phyloP scores from a whole-genome alignment of 2,888 invertebrate species.

The Megalurothrips usitatus region DNA sequence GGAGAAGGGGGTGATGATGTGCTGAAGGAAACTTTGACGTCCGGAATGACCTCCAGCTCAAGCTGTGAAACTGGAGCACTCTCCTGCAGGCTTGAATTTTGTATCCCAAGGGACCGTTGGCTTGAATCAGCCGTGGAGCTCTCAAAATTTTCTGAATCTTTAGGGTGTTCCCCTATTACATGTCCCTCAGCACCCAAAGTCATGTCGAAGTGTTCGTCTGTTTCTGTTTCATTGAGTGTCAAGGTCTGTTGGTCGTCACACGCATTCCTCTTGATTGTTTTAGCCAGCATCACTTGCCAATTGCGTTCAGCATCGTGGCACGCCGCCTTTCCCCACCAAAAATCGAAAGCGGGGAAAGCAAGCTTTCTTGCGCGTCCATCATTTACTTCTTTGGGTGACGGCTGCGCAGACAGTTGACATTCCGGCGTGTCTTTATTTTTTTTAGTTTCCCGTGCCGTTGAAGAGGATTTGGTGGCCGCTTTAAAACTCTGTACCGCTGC shows the following conservation, averaged over 20 bases:
- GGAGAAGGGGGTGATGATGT: background rate
- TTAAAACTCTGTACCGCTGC: too few species aligned
- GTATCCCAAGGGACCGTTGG: background rate
- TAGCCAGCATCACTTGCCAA: constrained; percentile 2
- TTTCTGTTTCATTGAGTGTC: background rate
- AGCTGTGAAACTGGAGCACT: background rate
- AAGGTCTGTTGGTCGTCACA: background rate
- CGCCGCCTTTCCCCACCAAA: constrained; percentile 37
- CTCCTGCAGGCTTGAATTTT: background rate
- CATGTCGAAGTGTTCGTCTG: background rate
- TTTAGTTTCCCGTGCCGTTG: too few species aligned
- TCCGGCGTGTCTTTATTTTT: too few species aligned
- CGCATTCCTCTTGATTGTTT: background rate
- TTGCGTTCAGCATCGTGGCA: constrained; percentile 36
- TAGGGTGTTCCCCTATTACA: background rate
- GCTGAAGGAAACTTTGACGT: background rate
- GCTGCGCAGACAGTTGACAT: too few species aligned
- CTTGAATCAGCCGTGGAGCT: too few species aligned
- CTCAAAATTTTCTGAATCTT: too few species aligned
- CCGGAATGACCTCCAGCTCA: background rate
- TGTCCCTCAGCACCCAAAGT: background rate
- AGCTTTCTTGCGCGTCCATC: background rate
- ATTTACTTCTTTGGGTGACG: background rate
- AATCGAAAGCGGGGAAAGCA: constrained; percentile 10
- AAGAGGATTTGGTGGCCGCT: too few species aligned